phyloP scores from a whole-genome alignment of 2,888 invertebrate species.

The Proisotoma minuta region DNA sequence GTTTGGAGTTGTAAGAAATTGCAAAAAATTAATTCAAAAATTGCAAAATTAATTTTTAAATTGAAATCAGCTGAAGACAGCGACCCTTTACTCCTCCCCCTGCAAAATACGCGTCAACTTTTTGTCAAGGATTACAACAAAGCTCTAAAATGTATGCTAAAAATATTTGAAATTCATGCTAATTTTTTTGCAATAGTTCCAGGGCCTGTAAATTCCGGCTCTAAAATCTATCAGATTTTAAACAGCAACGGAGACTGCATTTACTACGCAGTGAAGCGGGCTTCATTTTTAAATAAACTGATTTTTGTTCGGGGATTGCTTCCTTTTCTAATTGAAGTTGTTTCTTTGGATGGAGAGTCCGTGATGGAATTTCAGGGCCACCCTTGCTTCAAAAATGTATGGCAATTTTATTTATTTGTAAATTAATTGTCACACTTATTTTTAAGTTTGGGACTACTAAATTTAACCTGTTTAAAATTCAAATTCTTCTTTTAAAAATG shows the following conservation, averaged over 20 bases:
- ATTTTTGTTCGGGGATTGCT: conserved; percentile 29
- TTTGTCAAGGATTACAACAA: conserved; percentile 31
- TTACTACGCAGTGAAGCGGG: conserved; percentile 28
- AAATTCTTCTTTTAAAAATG: too few relatives aligned
- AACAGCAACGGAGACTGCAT: conserved; percentile 39
- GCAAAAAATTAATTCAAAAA: too few relatives aligned
- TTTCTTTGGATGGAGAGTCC: conserved; percentile 22
- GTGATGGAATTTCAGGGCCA: conserved; percentile 32
- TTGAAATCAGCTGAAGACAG: conserved; percentile 14
- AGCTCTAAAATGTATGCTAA: conserved; percentile 18
- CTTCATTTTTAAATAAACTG: conserved; percentile 24
- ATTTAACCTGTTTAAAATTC: too few relatives aligned
- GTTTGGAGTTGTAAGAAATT: too few relatives aligned
- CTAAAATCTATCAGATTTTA: conserved; percentile 35
- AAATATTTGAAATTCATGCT: background rate
- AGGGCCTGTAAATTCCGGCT: too few relatives aligned
- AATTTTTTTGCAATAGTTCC: too few relatives aligned
- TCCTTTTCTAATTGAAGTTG: conserved; percentile 26
- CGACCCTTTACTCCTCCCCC: background rate
- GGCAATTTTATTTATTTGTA: background rate
- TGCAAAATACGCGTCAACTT: conserved; percentile 32
- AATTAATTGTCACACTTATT: background rate
- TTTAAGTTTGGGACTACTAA: too few relatives aligned
- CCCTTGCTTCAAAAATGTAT: conserved; percentile 33
- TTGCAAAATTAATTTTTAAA: background rate